These are phyloP conservation scores for Ariopsis seemanni DNA, from an alignment of 2,113 vertebrate genomes.

Conservation along the genomic window DNA sequence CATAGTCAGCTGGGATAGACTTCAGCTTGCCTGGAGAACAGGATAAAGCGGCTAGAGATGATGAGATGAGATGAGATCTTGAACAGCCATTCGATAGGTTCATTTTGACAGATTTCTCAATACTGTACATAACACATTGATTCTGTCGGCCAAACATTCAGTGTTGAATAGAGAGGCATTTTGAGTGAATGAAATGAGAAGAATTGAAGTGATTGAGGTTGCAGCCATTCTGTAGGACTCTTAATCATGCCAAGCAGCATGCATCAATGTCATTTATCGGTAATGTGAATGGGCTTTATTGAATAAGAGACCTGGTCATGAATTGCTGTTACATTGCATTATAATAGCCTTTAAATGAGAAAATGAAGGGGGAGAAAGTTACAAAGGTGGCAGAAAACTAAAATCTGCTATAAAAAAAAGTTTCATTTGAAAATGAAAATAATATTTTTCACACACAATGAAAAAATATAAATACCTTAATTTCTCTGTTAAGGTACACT, in stretches of 20 bases:
- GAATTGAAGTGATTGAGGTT: not conserved
- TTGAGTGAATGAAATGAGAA: not conserved
- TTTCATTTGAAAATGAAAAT: not conserved
- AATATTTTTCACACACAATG: not conserved
- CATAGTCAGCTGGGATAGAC: too few relatives aligned
- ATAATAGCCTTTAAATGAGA: not conserved
- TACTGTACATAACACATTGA: not conserved
- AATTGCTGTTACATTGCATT: not conserved
- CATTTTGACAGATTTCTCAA: not conserved
- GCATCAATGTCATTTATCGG: not conserved
- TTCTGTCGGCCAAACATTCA: not conserved
- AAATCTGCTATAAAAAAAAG: not conserved
- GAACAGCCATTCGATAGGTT: conserved; percentile 7
- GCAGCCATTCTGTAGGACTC: not conserved
- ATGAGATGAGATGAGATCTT: not conserved
- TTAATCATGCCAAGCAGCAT: not conserved
- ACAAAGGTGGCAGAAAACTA: not conserved
- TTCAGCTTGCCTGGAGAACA: too few relatives aligned
- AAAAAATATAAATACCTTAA: not conserved
- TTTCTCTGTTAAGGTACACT: not conserved
- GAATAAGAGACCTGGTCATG: not conserved
- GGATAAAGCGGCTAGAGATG: too few relatives aligned
- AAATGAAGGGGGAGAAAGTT: not conserved
- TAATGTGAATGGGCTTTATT: not conserved
- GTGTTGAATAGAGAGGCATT: not conserved